Percentiles rank a stretch among this genome's conserved stretches.
Conservation (phyloP, 2,888 invertebrate species). For the Prenolepis imparis region DNA sequence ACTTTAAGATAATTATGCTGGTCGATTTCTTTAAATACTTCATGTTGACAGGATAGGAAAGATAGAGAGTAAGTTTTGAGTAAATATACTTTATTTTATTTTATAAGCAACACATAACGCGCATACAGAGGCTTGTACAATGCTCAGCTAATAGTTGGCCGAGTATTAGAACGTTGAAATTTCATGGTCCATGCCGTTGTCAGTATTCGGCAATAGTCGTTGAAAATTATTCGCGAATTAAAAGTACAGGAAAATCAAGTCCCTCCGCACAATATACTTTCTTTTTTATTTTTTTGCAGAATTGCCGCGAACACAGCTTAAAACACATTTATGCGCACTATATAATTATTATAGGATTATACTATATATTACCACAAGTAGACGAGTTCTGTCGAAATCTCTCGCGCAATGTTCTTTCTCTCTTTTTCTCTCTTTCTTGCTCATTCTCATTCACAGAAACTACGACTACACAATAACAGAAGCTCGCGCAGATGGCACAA, state of each 20-base stretch:
- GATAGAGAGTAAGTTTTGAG: slow-evolving; percentile 1
- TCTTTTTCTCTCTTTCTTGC: slow-evolving; percentile 41
- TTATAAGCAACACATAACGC: slow-evolving; percentile 85
- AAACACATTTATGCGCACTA: slow-evolving; percentile 56
- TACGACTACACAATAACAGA: slow-evolving; percentile 73
- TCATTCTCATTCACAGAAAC: slow-evolving; percentile 26
- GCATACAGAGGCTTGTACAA: slow-evolving; percentile 79
- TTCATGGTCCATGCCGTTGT: slow-evolving; percentile 41
- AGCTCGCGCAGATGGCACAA: slow-evolving; percentile 79
- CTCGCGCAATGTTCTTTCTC: background rate
- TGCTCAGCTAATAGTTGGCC: slow-evolving; percentile 60
- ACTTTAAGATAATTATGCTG: background rate
- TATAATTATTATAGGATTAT: slow-evolving; percentile 51
- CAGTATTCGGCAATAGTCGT: too few relatives aligned
- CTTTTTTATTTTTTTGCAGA: background rate
- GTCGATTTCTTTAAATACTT: slow-evolving; percentile 18
- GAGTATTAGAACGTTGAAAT: slow-evolving; percentile 50
- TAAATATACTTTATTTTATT: slow-evolving; percentile 72
- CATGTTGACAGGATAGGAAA: background rate
- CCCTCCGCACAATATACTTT: background rate
- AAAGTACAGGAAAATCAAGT: slow-evolving; percentile 27
- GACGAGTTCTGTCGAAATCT: slow-evolving; percentile 63
- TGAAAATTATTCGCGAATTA: slow-evolving; percentile 6
- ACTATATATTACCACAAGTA: slow-evolving; percentile 60
- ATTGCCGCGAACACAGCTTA: slow-evolving; percentile 60